A percentile compares a stretch with the other conserved stretches of the same genome.
phyloP scores from a whole-genome alignment of 2,113 vertebrate genomes.

The Hemichromis elongatus region DNA sequence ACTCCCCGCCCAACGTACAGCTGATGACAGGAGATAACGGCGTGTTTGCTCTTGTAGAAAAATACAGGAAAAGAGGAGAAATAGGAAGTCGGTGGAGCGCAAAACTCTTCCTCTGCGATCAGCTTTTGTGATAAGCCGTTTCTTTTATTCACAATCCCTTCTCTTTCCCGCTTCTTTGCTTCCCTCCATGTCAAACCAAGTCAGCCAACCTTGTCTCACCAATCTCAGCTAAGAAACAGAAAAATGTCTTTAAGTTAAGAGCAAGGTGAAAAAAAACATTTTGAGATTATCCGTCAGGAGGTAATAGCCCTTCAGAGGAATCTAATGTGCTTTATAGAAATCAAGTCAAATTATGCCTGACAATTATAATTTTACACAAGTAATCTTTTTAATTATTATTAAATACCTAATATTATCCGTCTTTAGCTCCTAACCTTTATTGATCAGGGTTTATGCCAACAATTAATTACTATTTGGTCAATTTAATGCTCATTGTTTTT shows the following conservation, averaged over 20 bases:
- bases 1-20: background rate
- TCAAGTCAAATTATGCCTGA: background rate
- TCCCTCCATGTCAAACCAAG: background rate
- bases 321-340: background rate
- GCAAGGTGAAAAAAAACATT: background rate
- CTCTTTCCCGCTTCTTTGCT: background rate
- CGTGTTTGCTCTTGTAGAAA: background rate
- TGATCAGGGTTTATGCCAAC: background rate
- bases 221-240: background rate
- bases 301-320: background rate
- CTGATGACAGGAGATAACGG: background rate
- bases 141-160: conserved; percentile 4
- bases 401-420: background rate
- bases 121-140: background rate
- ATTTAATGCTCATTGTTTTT: background rate
- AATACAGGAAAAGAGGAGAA: background rate
- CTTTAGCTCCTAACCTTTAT: background rate
- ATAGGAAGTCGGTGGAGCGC: background rate
- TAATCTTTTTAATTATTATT: background rate
- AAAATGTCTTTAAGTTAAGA: background rate
- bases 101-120: background rate
- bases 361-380: too few species aligned
- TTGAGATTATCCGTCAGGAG: background rate
- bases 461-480: background rate
- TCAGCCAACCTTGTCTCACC: conserved; percentile 10